Base-by-base conservation (phyloP, 2,888 invertebrate species). In the Campopleginae sp. region DNA sequence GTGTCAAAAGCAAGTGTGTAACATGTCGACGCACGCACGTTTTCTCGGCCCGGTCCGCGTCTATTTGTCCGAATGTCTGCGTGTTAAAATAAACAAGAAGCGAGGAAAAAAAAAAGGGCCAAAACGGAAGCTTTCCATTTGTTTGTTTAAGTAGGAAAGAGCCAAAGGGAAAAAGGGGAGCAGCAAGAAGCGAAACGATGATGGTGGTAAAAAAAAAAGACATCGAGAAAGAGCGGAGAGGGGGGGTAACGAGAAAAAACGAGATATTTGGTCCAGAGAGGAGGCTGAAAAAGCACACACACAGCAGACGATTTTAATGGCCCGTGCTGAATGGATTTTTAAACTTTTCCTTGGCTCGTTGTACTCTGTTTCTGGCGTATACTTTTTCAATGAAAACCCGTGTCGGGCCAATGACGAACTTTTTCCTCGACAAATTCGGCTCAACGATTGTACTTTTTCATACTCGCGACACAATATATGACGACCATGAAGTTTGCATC, bases 251-350 rank as follows among this genome's bases (percentile, higher is more conserved):
- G 31, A 19, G 1, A 31, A 70, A 75, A 44, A 74, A 42, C n/a
- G 23, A 54, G 71, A 78, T 85, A 78, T 85, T 80, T 75, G 82
- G 70, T 51, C 79, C 75, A 74, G 51, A 63, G 33, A 38, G 38
- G 8, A 38, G 81, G 76, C 58, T 80, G 71, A 46, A 82, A 86
- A 82, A 85, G 76, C 80, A 83, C 80, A 71, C 38, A 8, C 38
- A 38, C 38, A 38, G 5, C 65, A 33, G 27, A 46, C 68, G 65
- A 81, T 74, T 78, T 86, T 92, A 92, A 92, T 92, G 91, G 92
- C 82, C 88, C 89, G 89, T 90, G 90, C 88, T 87, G 90, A 91
- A 92, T 92, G 91, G 91, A 92, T 92, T 92, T 92, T 91, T 90
- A 90, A 91, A 89, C 87, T 89, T 87, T 88, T 88, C 88, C 86